Base-by-base conservation (phyloP, 2,797 vertebrate species). In the Melanogrammus aeglefinus region DNA sequence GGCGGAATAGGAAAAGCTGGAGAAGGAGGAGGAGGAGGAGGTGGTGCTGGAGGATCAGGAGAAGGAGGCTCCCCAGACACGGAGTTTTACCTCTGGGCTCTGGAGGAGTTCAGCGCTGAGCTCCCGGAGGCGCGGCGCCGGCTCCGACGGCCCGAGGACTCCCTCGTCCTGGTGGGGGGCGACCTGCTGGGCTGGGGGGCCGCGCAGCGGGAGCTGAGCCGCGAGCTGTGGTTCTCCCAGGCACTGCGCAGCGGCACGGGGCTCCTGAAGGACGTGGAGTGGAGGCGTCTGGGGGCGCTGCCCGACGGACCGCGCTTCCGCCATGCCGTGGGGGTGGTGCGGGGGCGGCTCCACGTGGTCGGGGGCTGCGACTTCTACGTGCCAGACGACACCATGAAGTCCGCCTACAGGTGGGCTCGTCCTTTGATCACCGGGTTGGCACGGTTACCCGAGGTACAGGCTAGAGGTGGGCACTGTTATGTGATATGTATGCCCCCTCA, bases 321-420 rank as follows among this genome's bases (percentile, higher is more conserved):
- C 31, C 96, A 97, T 5, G 94, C 90, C 3, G 90, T 94, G 0
- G 91, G 78, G 0, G 91, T 95, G 29, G 88, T 95, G 72, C 79
- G 84, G 7, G 94, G 92, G 38, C 80, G 36, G 24, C 91, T 98
- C 66, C 97, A 96, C 0, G 75, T 97, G 29, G 90, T 95, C 57
- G 97, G 97, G 47, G 97, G 97, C 27, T 97, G 97, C 78, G 89
- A 94, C 88, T 97, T 95, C 90, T 98, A 97, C 0, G 86, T 95
- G 4, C 91, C 93, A 78, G 72, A 85, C 71, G 93, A 96, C 86
- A 95, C 93, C 0, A 93, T 98, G 93, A 92, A 95, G 86, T 97
- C 95, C 1, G 94, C 92, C 71, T 96, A 95, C 94, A 96, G 96
- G 97, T 98, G 24, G 4, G 81, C 86, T 85, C 89, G 21, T 10